These are phyloP conservation scores for Chromobotia macracanthus DNA, from an alignment of 2,797 vertebrate genomes.

Conservation along the genomic window DNA sequence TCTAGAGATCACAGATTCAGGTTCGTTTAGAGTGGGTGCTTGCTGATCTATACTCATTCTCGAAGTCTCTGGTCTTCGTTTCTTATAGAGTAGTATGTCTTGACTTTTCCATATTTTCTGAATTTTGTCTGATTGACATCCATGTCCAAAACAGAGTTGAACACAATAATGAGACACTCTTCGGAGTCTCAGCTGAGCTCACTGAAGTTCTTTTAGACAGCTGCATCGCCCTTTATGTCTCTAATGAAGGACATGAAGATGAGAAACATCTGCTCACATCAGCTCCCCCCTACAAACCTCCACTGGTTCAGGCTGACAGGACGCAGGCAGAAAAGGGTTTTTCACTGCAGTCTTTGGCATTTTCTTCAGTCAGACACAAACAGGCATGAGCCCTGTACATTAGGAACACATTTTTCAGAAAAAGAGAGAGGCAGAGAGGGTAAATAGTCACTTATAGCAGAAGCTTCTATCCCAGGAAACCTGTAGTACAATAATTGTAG, in stretches of 20 bases:
- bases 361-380: constrained; percentile 11
- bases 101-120: constrained; percentile 7
- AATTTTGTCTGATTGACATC: constrained; percentile 25
- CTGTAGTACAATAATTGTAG: background rate
- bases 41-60: background rate
- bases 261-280: constrained; percentile 30
- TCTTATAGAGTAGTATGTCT: background rate
- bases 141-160: constrained; percentile 4
- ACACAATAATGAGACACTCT: background rate
- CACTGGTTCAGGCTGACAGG: constrained; percentile 18
- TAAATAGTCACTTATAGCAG: background rate
- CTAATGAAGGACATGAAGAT: constrained; percentile 45
- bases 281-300: constrained; percentile 1
- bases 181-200: background rate
- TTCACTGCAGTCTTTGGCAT: background rate
- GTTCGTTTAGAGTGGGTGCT: background rate
- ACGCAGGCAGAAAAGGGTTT: background rate
- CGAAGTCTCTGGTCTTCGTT: constrained; percentile 8
- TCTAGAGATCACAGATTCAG: background rate
- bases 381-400: constrained; percentile 40
- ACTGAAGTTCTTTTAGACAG: background rate
- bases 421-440: background rate
- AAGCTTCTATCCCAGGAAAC: background rate
- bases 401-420: constrained; percentile 44
- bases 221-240: constrained; percentile 40